These are phyloP conservation scores for Plemyria rubiginata DNA, from an alignment of 2,888 invertebrate species.

Conservation along the genomic window DNA sequence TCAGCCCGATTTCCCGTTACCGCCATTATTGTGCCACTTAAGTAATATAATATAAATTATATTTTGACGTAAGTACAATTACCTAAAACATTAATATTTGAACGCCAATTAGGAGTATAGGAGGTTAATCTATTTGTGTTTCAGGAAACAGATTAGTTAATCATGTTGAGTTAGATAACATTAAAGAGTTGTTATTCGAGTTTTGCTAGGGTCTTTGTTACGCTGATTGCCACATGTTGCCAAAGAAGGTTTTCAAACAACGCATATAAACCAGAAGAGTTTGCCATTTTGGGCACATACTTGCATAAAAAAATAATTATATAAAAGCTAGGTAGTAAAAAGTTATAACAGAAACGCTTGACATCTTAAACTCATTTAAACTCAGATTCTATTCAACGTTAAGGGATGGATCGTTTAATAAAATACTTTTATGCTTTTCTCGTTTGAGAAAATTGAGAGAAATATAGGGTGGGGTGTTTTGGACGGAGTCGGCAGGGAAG, in stretches of 20 bases:
- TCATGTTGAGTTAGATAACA: constrained; percentile 1
- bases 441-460: constrained; percentile 63
- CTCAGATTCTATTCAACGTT: constrained; percentile 59
- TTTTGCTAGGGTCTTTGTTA: not conserved
- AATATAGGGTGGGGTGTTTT: constrained; percentile 63
- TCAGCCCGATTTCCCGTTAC: constrained; percentile 77
- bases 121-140: constrained; percentile 15
- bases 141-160: constrained; percentile 14
- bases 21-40: constrained; percentile 73
- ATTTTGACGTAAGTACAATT: constrained; percentile 53
- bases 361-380: constrained; percentile 56
- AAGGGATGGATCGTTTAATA: constrained; percentile 65
- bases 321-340: constrained; percentile 29
- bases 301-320: not conserved
- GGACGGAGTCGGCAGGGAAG: constrained; percentile 69
- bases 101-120: constrained; percentile 22
- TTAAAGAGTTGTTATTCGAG: constrained; percentile 1
- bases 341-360: constrained; percentile 46
- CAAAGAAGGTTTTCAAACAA: not conserved
- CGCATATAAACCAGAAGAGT: not conserved
- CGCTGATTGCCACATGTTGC: not conserved
- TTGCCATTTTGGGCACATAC: no score
- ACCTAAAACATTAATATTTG: constrained; percentile 35
- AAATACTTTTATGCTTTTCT: constrained; percentile 68
- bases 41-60: constrained; percentile 70